Conservation (phyloP, 2,888 invertebrate species). For the Cacoxenus indagator region DNA sequence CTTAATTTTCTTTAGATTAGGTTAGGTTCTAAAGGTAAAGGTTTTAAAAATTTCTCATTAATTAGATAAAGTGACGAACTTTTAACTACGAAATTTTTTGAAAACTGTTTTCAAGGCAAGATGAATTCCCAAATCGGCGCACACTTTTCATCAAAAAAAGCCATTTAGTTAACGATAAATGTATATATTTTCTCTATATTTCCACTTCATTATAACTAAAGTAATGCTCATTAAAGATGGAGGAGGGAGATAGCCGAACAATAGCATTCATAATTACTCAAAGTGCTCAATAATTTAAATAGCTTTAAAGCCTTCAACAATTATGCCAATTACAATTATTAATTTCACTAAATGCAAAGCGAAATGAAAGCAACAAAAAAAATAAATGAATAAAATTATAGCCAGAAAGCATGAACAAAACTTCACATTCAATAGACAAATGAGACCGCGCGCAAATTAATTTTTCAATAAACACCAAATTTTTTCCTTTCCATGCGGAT, state of each 20-base stretch:
- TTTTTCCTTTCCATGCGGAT: not conserved
- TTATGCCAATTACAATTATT: slow-evolving; percentile 64
- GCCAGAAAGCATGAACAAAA: not conserved
- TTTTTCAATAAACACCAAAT: slow-evolving; percentile 62
- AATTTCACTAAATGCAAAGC: slow-evolving; percentile 1
- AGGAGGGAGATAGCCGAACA: not conserved
- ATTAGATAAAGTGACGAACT: too few relatives aligned
- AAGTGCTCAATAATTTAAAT: slow-evolving; percentile 48
- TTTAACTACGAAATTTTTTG: too few relatives aligned
- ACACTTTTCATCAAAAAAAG: not conserved
- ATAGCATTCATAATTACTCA: slow-evolving; percentile 10
- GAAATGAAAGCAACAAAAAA: not conserved
- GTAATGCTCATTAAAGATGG: not conserved
- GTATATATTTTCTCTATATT: not conserved
- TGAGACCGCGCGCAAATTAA: slow-evolving; percentile 60
- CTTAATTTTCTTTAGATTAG: too few relatives aligned
- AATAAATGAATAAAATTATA: not conserved
- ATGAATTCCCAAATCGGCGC: not conserved
- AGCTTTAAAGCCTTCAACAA: slow-evolving; percentile 36
- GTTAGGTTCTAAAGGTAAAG: too few relatives aligned
- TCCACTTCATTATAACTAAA: not conserved
- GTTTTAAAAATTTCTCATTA: too few relatives aligned
- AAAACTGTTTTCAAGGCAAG: too few relatives aligned
- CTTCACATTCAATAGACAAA: slow-evolving; percentile 52
- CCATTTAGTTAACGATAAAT: not conserved